These are phyloP conservation scores for Periophthalmus magnuspinnatus DNA, from an alignment of 2,797 vertebrate genomes.

Conservation along the genomic window DNA sequence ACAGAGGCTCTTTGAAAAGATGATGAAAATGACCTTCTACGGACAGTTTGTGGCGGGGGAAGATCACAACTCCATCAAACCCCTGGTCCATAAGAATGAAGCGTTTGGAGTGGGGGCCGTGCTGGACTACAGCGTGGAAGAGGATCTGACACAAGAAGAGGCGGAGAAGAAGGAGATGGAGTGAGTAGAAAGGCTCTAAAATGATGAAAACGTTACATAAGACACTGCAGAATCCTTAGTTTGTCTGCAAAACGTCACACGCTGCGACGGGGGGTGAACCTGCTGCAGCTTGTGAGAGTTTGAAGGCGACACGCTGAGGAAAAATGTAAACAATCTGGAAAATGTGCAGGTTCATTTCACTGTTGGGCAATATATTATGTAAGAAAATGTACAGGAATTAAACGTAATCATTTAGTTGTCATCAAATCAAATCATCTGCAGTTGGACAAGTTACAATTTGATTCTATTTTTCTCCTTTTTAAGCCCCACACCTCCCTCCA, in stretches of 20 bases:
- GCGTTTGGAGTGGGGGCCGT: constrained; percentile 91
- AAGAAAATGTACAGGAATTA: neutral
- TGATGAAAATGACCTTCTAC: constrained; percentile 98
- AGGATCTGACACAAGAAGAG: constrained; percentile 85
- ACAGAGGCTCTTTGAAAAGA: constrained; percentile 79
- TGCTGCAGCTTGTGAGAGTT: neutral
- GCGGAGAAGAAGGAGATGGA: constrained; percentile 85
- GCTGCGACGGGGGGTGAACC: neutral
- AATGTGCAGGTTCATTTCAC: neutral
- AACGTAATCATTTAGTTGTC: too few relatives aligned
- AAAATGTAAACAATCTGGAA: neutral
- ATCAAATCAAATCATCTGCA: too few relatives aligned
- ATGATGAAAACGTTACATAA: constrained; percentile 14
- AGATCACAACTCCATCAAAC: constrained; percentile 89
- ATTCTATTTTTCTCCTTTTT: too few relatives aligned
- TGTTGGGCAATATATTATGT: too few relatives aligned
- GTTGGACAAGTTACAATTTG: too few relatives aligned
- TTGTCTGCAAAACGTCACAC: constrained; percentile 14
- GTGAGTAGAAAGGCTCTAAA: constrained; percentile 68
- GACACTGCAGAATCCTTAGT: neutral
- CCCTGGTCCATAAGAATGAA: constrained; percentile 82
- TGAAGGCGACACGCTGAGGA: neutral
- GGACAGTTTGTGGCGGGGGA: constrained; percentile 95
- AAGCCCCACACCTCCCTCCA: too few relatives aligned
- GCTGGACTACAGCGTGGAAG: constrained; percentile 91